These are phyloP conservation scores for Hymenochirus boettgeri DNA, from an alignment of 2,113 vertebrate genomes.

Conservation along the genomic window DNA sequence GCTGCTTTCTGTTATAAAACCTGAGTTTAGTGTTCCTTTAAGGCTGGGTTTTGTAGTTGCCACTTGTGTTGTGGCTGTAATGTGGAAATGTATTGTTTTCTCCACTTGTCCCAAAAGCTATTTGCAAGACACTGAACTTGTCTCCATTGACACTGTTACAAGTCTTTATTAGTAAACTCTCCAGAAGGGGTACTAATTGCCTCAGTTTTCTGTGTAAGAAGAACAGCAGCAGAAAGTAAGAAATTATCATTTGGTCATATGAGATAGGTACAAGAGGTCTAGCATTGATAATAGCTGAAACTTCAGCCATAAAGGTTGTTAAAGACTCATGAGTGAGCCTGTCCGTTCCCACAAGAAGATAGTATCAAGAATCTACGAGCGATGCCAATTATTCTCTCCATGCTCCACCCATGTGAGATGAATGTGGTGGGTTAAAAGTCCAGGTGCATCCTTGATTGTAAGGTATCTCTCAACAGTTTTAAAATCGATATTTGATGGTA, in stretches of 20 bases:
- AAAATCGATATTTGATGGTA: no score
- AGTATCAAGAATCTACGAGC: not conserved
- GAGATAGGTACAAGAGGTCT: not conserved
- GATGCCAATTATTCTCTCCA: not conserved
- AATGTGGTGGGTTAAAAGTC: no score
- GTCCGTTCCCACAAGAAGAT: not conserved
- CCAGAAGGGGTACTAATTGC: not conserved
- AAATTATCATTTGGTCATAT: not conserved
- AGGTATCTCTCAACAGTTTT: not conserved
- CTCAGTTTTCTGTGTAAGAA: not conserved
- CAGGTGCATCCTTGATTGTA: no score
- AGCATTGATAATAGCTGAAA: not conserved
- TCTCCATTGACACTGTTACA: not conserved
- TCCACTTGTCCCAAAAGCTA: not conserved
- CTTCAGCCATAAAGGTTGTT: not conserved
- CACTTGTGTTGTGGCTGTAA: not conserved
- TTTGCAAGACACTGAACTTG: constrained; percentile 1
- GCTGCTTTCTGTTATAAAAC: no score
- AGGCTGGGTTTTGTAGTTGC: no score
- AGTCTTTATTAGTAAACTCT: not conserved
- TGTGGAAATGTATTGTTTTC: not conserved
- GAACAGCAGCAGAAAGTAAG: not conserved
- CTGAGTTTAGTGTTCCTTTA: no score
- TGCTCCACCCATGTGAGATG: not conserved
- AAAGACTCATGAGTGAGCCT: not conserved